phyloP scores from a whole-genome alignment of 2,888 invertebrate species.

The Phrixothrix hirtus region DNA sequence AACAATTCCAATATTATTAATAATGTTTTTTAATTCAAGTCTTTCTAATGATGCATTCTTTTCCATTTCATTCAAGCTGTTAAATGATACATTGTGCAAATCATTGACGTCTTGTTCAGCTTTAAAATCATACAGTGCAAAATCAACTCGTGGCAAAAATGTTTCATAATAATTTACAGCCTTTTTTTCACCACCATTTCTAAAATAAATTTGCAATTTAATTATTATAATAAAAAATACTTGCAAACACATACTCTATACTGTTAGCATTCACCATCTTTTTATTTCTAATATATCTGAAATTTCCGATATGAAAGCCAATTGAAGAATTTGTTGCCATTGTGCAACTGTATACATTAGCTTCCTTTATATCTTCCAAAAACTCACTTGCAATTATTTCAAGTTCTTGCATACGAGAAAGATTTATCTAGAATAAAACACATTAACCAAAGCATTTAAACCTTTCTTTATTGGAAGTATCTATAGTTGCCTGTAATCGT shows the following conservation, averaged over 20 bases:
- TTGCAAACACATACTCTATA: conserved; percentile 4
- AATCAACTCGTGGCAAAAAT: conserved; percentile 25
- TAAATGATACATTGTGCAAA: conserved; percentile 10
- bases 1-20: conserved; percentile 24
- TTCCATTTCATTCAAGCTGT: conserved; percentile 11
- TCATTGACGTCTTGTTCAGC: conserved; percentile 19
- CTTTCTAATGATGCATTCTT: background rate
- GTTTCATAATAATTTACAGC: conserved; percentile 31
- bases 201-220: conserved; percentile 3
- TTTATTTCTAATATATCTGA: conserved; percentile 32
- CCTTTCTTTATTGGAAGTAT: no score
- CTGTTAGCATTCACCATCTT: conserved; percentile 20
- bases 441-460: background rate
- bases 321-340: conserved; percentile 29
- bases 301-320: conserved; percentile 31
- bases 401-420: conserved; percentile 11
- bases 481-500: no score
- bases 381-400: conserved; percentile 23
- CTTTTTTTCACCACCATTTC: conserved; percentile 14
- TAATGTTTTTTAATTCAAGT: conserved; percentile 6
- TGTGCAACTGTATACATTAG: conserved; percentile 18
- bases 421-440: conserved; percentile 23
- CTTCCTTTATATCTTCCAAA: conserved; percentile 31
- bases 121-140: conserved; percentile 19
- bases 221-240: background rate